A percentile compares a stretch with the other conserved stretches of the same genome.
Conservation (phyloP, 1,140 invertebrate species). For the Trinorchestia longiramus region DNA sequence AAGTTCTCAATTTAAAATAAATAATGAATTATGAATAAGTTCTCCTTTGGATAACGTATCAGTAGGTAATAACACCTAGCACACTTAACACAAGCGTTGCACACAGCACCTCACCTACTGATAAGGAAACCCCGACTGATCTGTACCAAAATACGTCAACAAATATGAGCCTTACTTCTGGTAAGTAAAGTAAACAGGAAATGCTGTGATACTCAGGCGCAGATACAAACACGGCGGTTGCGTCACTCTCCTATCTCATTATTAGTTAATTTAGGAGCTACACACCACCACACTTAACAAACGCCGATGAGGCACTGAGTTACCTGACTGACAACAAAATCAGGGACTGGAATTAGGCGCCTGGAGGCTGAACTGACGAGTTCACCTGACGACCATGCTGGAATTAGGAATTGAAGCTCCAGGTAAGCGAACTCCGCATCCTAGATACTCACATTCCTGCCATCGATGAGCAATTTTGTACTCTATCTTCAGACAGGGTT, state of each 20-base stretch:
- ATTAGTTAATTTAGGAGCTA: neutral
- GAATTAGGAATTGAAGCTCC: neutral
- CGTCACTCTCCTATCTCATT: neutral
- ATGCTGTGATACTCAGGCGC: neutral
- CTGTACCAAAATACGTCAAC: too few relatives aligned
- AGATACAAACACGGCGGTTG: neutral
- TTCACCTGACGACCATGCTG: neutral
- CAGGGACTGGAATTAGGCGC: neutral
- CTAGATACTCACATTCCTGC: neutral
- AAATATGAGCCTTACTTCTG: neutral
- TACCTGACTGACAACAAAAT: neutral
- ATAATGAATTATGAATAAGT: too few relatives aligned
- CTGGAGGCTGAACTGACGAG: neutral
- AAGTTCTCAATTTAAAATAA: too few relatives aligned
- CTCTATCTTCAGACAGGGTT: neutral
- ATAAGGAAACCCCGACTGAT: too few relatives aligned
- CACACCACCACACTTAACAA: neutral
- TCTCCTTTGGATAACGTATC: too few relatives aligned
- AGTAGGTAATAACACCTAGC: too few relatives aligned
- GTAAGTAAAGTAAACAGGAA: neutral
- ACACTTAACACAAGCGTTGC: too few relatives aligned
- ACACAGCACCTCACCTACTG: too few relatives aligned
- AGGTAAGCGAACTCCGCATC: neutral
- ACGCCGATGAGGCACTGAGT: neutral
- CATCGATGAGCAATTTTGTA: neutral